Conservation (phyloP, 2,888 invertebrate species). For the Sphaerophoria rueppellii region DNA sequence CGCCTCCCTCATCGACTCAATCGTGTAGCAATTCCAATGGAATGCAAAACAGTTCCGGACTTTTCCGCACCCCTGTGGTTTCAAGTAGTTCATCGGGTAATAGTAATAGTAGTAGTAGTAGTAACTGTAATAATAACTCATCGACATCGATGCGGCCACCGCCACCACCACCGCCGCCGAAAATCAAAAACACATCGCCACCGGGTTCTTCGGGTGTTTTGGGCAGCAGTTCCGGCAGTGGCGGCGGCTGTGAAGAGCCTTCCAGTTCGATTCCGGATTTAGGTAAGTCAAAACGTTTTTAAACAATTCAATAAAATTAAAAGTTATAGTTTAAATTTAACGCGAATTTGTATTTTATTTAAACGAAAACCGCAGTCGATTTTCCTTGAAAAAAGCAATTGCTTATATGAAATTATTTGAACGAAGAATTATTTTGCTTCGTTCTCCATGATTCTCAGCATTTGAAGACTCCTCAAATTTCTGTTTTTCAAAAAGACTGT, state of each 20-base stretch:
- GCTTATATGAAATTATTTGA: too few relatives aligned
- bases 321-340: too few relatives aligned
- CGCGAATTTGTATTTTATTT: too few relatives aligned
- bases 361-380: too few relatives aligned
- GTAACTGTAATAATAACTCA: slow-evolving; percentile 74
- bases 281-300: slow-evolving; percentile 88
- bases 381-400: too few relatives aligned
- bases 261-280: slow-evolving; percentile 94
- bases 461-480: too few relatives aligned
- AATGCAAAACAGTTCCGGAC: slow-evolving; percentile 68
- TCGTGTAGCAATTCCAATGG: slow-evolving; percentile 69
- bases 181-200: slow-evolving; percentile 78
- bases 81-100: slow-evolving; percentile 78
- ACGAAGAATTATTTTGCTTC: too few relatives aligned
- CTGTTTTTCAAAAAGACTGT: too few relatives aligned
- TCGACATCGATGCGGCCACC: slow-evolving; percentile 81
- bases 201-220: slow-evolving; percentile 71
- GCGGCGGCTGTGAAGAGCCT: slow-evolving; percentile 87
- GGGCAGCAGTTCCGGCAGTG: slow-evolving; percentile 52
- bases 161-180: slow-evolving; percentile 82
- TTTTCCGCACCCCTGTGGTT: slow-evolving; percentile 81
- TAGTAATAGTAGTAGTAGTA: slow-evolving; percentile 75
- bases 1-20: slow-evolving; percentile 56
- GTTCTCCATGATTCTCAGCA: too few relatives aligned
- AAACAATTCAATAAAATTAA: too few relatives aligned